Evolutionary conservation across 2,113 vertebrate species (phyloP), one percentile per base, ranked within the genome.

Genomic region (Mobula birostris): DNA sequence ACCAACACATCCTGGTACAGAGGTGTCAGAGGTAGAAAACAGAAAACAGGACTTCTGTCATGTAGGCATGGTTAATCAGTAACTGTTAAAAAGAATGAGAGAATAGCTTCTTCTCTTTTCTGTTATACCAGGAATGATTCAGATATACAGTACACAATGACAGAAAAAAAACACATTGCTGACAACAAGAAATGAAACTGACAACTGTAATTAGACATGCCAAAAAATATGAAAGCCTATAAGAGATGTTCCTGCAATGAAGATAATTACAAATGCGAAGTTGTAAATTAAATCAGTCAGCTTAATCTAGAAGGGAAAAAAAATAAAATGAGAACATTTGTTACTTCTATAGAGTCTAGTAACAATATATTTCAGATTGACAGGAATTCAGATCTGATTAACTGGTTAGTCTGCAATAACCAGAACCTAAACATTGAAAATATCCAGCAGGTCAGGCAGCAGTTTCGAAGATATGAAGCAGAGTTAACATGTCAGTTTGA

Each of bases 131-230:
- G 24, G 48, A 83, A 83, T 56, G 80, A 21, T 56, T 21, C 40
- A 56, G 80, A 24, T 56, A 56, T 48, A 24, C 17, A 21, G 48
- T 70, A 70, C 7, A 70, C 17, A 4, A 63, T 87, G 56, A 63
- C 9, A 7, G 40, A 61, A 87, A 79, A 77, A 87, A 87, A 24
- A 87, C 48, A 58, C 58, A 63, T 5, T 61, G 83, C 9, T 61
- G 56, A 87, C 58, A 87, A 87, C 58, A 27, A 82, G 2, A 87
- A 87, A 63, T 1, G 24, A 27, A 87, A 87, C 27, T 29, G 48
- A 87, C 24, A 87, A 87, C n/a, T 87, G 56, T 87, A 87, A 85
- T 61, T 87, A 56, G 83, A 87, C 29, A 87, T 61, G 83, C 27
- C 56, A 87, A 87, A 77, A 82, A 15, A 87, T 87, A 70, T 12